phyloP scores from a whole-genome alignment of 2,113 vertebrate species.

The Tursiops truncatus region DNA sequence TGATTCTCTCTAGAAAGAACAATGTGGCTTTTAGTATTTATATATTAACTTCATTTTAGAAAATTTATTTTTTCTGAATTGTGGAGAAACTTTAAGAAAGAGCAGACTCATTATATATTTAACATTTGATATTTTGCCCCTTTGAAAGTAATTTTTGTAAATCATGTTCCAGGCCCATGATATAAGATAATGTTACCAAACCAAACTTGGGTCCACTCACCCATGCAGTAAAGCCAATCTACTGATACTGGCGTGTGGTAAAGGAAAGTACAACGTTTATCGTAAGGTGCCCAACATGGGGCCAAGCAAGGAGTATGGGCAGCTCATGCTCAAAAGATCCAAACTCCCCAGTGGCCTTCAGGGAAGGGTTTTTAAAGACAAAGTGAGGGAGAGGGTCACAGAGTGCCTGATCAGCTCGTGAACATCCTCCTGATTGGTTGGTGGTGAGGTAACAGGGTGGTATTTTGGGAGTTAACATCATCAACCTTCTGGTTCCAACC shows the following conservation, averaged over 20 bases:
- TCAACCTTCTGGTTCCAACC: neutral
- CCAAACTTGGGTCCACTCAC: neutral
- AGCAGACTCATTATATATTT: neutral
- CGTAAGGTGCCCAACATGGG: neutral
- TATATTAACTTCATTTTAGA: neutral
- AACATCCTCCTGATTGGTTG: neutral
- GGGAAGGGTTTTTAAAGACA: neutral
- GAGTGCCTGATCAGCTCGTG: neutral
- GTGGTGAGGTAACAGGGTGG: neutral
- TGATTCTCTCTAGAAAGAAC: neutral
- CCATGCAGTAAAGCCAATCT: neutral
- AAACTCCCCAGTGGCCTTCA: neutral
- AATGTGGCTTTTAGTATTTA: neutral
- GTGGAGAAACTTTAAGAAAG: neutral
- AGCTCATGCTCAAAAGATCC: too few species aligned
- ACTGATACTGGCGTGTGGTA: neutral
- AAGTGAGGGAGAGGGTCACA: neutral
- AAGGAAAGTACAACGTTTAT: neutral
- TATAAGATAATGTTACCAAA: neutral
- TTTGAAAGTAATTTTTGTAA: neutral
- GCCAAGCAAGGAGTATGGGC: neutral
- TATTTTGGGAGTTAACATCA: neutral
- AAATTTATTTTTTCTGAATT: neutral
- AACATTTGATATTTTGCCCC: neutral
- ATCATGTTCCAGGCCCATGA: neutral